phyloP scores from a whole-genome alignment of 2,113 vertebrate species.

The Syngnathoides biaculeatus region DNA sequence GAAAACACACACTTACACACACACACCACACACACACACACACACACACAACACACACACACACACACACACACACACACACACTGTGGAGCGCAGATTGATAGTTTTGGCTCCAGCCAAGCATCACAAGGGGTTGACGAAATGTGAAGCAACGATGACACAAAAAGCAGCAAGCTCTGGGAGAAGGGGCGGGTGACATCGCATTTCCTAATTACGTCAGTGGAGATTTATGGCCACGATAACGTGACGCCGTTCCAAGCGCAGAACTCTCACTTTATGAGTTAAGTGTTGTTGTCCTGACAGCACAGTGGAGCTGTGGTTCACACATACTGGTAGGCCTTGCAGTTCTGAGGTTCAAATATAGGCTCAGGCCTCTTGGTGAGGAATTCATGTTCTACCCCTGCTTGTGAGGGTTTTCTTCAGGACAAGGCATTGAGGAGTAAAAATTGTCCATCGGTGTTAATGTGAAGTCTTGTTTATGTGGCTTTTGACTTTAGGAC shows the following conservation, averaged over 20 bases:
- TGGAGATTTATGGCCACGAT: background rate
- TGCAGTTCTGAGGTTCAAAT: too few species aligned
- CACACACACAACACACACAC: constrained; percentile 17
- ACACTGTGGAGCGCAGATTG: constrained; percentile 33
- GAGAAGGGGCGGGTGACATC: constrained; percentile 45
- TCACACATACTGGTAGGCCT: background rate
- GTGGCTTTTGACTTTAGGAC: too few species aligned
- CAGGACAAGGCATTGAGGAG: too few species aligned
- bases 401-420: background rate
- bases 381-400: background rate
- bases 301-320: background rate
- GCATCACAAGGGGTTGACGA: constrained; percentile 72
- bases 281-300: background rate
- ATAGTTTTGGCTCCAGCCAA: constrained; percentile 58
- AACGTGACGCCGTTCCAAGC: background rate
- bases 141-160: constrained; percentile 73
- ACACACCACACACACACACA: constrained; percentile 18
- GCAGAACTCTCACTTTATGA: background rate
- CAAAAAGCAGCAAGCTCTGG: constrained; percentile 42
- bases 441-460: too few species aligned
- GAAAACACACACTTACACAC: constrained; percentile 14
- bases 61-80: constrained; percentile 26
- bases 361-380: background rate
- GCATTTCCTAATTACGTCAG: constrained; percentile 39
- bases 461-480: too few species aligned